Base-by-base conservation (phyloP, 2,888 invertebrate genomes). In the Leptogaster cylindrica region DNA sequence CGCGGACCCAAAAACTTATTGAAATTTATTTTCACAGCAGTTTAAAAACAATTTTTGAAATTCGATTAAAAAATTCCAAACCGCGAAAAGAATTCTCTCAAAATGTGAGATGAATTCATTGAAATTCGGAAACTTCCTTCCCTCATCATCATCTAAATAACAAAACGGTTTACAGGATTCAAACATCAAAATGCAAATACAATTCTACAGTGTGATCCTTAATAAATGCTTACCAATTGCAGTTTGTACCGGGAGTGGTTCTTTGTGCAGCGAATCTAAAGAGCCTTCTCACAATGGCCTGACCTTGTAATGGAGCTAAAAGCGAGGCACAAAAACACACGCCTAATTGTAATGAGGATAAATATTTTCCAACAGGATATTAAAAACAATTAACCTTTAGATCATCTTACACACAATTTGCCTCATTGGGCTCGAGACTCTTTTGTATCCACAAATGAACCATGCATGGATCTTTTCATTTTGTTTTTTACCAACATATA, bases 351-450 rank as follows among this genome's bases (percentile, higher is more conserved):
- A 44, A 48, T 50, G 51, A 63, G 58, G 66, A 51, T 69, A 69
- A 69, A 69, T 69, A 69, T 69, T 69, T 69, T 66, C 55, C 55
- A 52, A 69, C 66, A 66, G 66, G 66, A 69, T 69, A 69, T 66
- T 63, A 66, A 69, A 64, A 69, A 69, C 69, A 69, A 69, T 69
- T 69, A 69, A 69, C 66, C 66, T 69, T 69, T 69, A 48, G 69
- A 66, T 69, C 66, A 64, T 69, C 51, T 69, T 64, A 36, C 66
- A 66, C 55, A 55, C 55, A 55, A 55, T 55, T 55, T 55, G 55
- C 36, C 55, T 55, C 39, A 51, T 61, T 39, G 20, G 58, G 58
- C 20, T 51, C 48, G 48, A 33, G 61, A 58, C 33, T 33, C 14
- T 33, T 66, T 55, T 36, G 20, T 50, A 63, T 28, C 14, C 27